Conservation (phyloP, 2,113 vertebrate genomes). For the Tapirus terrestris region DNA sequence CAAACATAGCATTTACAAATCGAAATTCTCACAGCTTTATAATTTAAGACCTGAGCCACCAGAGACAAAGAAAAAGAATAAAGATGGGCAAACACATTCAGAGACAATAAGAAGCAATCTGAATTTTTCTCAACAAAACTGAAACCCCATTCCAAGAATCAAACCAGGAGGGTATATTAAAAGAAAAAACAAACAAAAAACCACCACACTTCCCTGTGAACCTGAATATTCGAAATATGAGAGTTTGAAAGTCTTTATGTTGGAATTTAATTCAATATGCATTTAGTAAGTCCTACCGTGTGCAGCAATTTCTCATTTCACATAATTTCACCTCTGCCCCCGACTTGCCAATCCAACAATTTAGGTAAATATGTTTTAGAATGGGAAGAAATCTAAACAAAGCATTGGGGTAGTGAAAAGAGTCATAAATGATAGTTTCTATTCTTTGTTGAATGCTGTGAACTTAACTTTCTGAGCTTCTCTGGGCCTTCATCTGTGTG, state of each 20-base stretch:
- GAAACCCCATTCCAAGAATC: background rate
- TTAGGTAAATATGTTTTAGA: background rate
- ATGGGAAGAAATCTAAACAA: background rate
- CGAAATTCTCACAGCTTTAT: conserved; percentile 33
- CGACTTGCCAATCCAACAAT: background rate
- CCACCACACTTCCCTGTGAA: background rate
- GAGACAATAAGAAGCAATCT: background rate
- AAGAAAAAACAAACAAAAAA: conserved; percentile 25
- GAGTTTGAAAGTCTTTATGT: background rate
- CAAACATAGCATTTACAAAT: conserved; percentile 58
- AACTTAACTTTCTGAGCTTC: background rate
- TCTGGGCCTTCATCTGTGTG: background rate
- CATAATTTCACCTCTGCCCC: background rate
- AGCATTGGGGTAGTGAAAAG: background rate
- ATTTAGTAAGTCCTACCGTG: background rate
- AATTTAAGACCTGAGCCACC: conserved; percentile 13
- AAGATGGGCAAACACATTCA: background rate
- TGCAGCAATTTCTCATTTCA: background rate
- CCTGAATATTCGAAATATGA: background rate
- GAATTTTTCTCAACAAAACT: conserved; percentile 32
- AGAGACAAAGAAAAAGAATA: conserved; percentile 12
- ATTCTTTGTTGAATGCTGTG: background rate
- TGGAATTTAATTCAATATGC: background rate
- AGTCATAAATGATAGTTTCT: background rate
- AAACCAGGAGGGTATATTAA: background rate